Conservation (phyloP, 2,888 invertebrate species). For the Frankliniella intonsa region DNA sequence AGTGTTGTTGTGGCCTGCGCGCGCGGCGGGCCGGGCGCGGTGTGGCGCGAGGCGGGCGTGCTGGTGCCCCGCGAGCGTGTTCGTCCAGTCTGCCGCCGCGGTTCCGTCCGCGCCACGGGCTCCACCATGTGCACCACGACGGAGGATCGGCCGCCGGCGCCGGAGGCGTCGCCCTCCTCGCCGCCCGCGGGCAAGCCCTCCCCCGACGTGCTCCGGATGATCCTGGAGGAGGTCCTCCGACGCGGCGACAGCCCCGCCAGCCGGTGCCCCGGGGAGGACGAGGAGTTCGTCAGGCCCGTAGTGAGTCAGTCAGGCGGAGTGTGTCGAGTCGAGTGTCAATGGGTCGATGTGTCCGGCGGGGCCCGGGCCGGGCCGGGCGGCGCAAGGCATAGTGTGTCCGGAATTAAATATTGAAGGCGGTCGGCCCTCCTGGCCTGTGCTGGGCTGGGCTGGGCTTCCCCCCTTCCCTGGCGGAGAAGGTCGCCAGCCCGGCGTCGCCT, state of each 20-base stretch:
- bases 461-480: no score
- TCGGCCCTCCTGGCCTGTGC: no score
- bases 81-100: neutral
- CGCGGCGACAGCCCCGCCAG: neutral
- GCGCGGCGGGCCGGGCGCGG: neutral
- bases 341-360: neutral
- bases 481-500: no score
- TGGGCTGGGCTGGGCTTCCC: no score
- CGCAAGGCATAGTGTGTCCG: neutral
- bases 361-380: neutral
- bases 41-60: neutral
- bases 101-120: neutral
- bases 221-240: conserved; percentile 16
- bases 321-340: neutral
- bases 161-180: neutral
- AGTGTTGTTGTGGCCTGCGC: neutral
- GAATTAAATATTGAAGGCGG: no score
- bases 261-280: neutral
- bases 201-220: neutral
- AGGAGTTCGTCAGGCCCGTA: neutral
- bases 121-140: neutral
- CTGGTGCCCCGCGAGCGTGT: no score
- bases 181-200: neutral
- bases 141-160: neutral
- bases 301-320: conserved; percentile 12